phyloP scores from a whole-genome alignment of 2,113 vertebrate species.

The Crotalus tigris region DNA sequence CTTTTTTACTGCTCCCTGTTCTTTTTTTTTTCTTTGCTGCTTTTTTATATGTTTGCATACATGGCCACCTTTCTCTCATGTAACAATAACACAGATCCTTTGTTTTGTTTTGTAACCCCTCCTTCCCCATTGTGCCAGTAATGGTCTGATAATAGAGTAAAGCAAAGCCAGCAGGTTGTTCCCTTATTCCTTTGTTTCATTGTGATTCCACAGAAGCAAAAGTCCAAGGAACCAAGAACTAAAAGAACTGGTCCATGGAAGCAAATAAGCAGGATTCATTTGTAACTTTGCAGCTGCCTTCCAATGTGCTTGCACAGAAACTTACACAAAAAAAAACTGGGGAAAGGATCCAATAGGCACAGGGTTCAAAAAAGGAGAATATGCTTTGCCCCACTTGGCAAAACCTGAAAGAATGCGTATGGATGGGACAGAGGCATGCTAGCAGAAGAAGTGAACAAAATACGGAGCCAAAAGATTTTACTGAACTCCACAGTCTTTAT shows the following conservation, averaged over 20 bases:
- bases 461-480: neutral
- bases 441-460: neutral
- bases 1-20: neutral
- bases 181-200: neutral
- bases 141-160: neutral
- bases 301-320: neutral
- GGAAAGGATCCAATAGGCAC: neutral
- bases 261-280: neutral
- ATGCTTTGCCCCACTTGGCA: neutral
- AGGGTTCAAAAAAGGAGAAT: neutral
- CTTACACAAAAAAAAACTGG: neutral
- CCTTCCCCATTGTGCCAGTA: neutral
- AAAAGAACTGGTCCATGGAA: neutral
- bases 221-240: neutral
- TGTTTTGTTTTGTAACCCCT: neutral
- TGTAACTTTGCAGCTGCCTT: neutral
- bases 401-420: neutral
- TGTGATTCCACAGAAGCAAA: neutral
- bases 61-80: neutral
- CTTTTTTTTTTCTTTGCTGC: neutral
- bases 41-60: neutral
- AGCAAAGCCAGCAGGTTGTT: neutral
- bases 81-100: neutral
- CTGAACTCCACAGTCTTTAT: neutral
- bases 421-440: neutral